Conservation (phyloP, 2,888 invertebrate species). For the Drosophila sordidula region DNA sequence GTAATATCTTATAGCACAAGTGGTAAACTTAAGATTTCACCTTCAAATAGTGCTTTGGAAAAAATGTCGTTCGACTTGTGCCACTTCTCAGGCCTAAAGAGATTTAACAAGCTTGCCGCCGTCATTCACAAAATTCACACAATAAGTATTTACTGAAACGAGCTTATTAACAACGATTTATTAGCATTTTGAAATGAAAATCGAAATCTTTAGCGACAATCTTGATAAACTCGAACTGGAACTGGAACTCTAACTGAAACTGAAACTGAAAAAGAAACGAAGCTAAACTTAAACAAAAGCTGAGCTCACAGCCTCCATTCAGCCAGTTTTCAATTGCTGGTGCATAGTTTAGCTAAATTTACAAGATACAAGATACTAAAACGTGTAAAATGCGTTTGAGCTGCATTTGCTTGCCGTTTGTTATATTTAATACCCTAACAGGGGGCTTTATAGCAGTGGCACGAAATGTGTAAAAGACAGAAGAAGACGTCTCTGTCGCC, state of each 20-base stretch:
- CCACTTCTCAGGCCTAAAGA: conserved; percentile 47
- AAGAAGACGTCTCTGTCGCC: too few species aligned
- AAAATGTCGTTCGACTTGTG: conserved; percentile 50
- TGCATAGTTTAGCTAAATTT: conserved; percentile 28
- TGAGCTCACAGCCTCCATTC: conserved; percentile 41
- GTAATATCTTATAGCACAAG: conserved; percentile 6
- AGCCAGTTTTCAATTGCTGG: conserved; percentile 47
- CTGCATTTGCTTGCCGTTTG: conserved; percentile 29
- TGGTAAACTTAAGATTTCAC: conserved; percentile 43
- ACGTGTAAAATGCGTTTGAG: conserved; percentile 48
- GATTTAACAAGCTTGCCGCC: conserved; percentile 13
- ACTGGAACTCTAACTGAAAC: conserved; percentile 34
- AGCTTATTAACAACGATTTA: conserved; percentile 69
- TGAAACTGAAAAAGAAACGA: conserved; percentile 33
- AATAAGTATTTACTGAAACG: conserved; percentile 56
- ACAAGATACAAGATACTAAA: conserved; percentile 37
- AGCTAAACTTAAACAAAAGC: conserved; percentile 44
- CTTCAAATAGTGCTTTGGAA: conserved; percentile 32
- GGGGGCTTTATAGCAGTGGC: background rate
- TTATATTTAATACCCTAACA: conserved; percentile 2
- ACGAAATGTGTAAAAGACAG: background rate
- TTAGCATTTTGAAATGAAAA: conserved; percentile 64
- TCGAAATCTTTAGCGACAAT: conserved; percentile 73
- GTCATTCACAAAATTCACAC: conserved; percentile 56
- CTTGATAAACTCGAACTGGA: conserved; percentile 49